phyloP scores from a whole-genome alignment of 1,140 invertebrate genomes.

The Zaprionus inermis region DNA sequence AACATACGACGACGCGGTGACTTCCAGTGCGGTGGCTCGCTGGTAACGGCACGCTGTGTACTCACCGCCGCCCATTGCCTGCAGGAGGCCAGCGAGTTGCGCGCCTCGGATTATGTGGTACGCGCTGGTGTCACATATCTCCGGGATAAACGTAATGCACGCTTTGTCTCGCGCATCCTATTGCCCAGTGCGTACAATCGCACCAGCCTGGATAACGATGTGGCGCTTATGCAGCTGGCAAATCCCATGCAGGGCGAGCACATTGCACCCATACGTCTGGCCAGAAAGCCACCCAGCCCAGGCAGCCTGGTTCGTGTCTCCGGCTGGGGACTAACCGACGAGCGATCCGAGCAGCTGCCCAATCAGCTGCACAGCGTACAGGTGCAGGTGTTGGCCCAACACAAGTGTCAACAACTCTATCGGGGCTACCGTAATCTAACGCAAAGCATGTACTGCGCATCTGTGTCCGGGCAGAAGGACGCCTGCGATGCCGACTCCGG shows the following conservation, averaged over 20 bases:
- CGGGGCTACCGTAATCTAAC: slow-evolving; percentile 71
- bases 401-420: slow-evolving; percentile 56
- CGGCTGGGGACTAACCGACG: slow-evolving; percentile 68
- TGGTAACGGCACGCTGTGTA: slow-evolving; percentile 66
- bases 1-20: slow-evolving; percentile 64
- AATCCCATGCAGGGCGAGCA: slow-evolving; percentile 43
- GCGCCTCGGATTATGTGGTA: slow-evolving; percentile 60
- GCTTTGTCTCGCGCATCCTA: slow-evolving; percentile 50
- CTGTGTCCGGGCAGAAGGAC: slow-evolving; percentile 85
- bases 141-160: slow-evolving; percentile 57
- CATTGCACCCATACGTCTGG: slow-evolving; percentile 55
- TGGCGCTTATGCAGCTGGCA: slow-evolving; percentile 63
- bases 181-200: slow-evolving; percentile 53
- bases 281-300: slow-evolving; percentile 26
- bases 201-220: slow-evolving; percentile 61
- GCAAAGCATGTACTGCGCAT: slow-evolving; percentile 84
- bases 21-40: slow-evolving; percentile 71
- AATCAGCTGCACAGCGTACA: slow-evolving; percentile 70
- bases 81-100: slow-evolving; percentile 21
- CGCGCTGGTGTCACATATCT: slow-evolving; percentile 69
- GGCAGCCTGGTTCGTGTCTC: slow-evolving; percentile 56
- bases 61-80: slow-evolving; percentile 78
- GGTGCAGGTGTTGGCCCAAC: slow-evolving; percentile 53
- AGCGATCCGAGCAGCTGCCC: slow-evolving; percentile 40
- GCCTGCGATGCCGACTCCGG: slow-evolving; percentile 89